Evolutionary conservation across 2,113 vertebrate species (phyloP), one percentile per base, ranked within the genome.

Genomic region (Numenius arquata): DNA sequence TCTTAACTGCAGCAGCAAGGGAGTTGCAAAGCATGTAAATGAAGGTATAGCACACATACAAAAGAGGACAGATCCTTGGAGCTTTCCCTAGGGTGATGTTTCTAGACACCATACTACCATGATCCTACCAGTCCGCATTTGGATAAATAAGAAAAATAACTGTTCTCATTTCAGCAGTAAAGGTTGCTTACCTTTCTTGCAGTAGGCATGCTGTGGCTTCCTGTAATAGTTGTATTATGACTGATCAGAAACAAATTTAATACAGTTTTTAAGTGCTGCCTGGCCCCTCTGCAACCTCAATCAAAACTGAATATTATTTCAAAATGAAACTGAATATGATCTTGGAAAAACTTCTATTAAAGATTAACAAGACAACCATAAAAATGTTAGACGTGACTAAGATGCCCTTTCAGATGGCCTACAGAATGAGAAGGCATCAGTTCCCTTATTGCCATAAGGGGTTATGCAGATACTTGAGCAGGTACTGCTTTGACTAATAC

Each of bases 91-190:
- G 34, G 14, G 19, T 48, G 18, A 12, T 26, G 8, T 15, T 89
- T 29, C 55, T 7, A 43, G 18, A 23, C n/a, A 48, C 15, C 15
- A 6, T 5, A 15, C 14, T 22, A 50, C 4, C 14, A 21, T 22
- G 19, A 45, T 32, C 21, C 38, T 26, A 17, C 5, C 27, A 59
- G 19, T 5, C 1, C 0, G 2, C 5, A 36, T 22, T 8, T 2
- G 2, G 68, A 59, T 38, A 34, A 82, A 81, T 36, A 47, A 52
- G 15, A 41, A 36, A 58, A 68, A 19, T 4, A 30, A 8, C 7
- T 17, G 8, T 34, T 83, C 26, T n/a, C 9, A 40, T 27, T 47
- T 65, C 12, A 48, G 15, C 27, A 45, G 16, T 17, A 66, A 47
- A 40, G 18, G 38, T 10, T 36, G 34, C 15, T 65, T 17, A 67